Base-by-base conservation (phyloP, 2,113 vertebrate species). In the Willisornis vidua region DNA sequence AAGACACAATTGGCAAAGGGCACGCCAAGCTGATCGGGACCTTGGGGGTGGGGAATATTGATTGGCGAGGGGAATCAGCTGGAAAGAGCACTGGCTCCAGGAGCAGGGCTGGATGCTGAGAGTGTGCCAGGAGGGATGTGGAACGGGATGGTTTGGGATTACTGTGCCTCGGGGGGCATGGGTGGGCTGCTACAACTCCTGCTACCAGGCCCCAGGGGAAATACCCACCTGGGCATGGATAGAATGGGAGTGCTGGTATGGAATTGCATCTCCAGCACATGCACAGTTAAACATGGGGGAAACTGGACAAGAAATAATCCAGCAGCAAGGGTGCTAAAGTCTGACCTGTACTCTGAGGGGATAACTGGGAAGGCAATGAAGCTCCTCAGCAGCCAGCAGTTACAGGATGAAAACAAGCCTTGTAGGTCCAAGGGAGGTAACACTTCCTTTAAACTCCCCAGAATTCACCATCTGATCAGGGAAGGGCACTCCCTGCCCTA, bases 1-100 rank as follows among this genome's bases (percentile, higher is more conserved):
- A 90, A 96, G 94, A 82, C 88, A 95, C 91, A 92, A 91, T 33
- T 70, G 92, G 96, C 92, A 96, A 96, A 96, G 96, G 94, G 88
- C 88, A 95, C 3, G 65, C 52, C 61, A 35, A 91, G 94, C 85
- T 59, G 81, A 91, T 86, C 25, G 6, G 86, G 94, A 84, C 72
- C 61, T 33, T 24, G 65, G n/a, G 85, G 31, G 57, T 33, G 81
- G 86, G 82, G 70, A 77, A 83, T 52, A 94, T 78, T 29, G 86
- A 87, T 68, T n/a, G 86, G 92, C 0, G 4, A 85, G 19, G 83
- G 92, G 77, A 92, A 87, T 4, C 5, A 1, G 79, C 59, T 63
- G 79, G 10, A 74, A 83, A 54, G 72, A 94, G 78, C 5, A 1
- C 43, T 2, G 37, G 87, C 62, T 74, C 59, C 26, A 0, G 70